Conservation (phyloP, 2,888 invertebrate genomes). For the Axea sp. region DNA sequence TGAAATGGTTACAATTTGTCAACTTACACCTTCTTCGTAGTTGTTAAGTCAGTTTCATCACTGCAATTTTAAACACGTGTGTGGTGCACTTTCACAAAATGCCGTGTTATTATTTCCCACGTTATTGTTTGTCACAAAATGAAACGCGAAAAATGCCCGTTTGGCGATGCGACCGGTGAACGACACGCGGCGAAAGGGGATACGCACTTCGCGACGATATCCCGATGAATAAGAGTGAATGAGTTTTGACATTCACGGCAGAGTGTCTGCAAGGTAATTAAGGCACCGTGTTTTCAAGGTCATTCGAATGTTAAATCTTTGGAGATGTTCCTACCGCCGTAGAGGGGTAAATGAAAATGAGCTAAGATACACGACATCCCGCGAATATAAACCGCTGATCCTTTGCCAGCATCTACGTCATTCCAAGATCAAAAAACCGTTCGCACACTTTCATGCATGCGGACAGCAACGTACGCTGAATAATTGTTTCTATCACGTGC, state of each 20-base stretch:
- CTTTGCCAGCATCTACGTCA: slow-evolving; percentile 65
- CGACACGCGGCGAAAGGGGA: slow-evolving; percentile 6
- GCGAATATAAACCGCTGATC: slow-evolving; percentile 69
- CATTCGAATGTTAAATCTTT: slow-evolving; percentile 44
- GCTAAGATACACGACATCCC: slow-evolving; percentile 63
- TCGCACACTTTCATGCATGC: slow-evolving; percentile 38
- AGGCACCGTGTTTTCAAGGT: slow-evolving; percentile 43
- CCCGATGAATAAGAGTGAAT: slow-evolving; percentile 18
- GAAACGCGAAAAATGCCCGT: background rate
- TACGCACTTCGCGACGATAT: slow-evolving; percentile 39
- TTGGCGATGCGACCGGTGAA: background rate
- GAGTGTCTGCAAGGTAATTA: slow-evolving; percentile 13
- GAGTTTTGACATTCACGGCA: slow-evolving; percentile 25
- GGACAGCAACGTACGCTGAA: slow-evolving; percentile 23
- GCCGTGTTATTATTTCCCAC: slow-evolving; percentile 8
- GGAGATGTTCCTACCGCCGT: slow-evolving; percentile 42
- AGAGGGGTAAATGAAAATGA: slow-evolving; percentile 68
- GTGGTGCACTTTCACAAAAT: slow-evolving; percentile 28
- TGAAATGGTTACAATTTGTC: slow-evolving; percentile 1
- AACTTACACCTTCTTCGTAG: slow-evolving; percentile 26
- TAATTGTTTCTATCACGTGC: slow-evolving; percentile 52
- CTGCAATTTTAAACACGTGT: background rate
- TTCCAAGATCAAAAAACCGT: slow-evolving; percentile 59
- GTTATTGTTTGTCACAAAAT: background rate
- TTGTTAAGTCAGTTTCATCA: slow-evolving; percentile 16